phyloP scores from a whole-genome alignment of 2,888 invertebrate genomes.

The Sarcophaga variegata region DNA sequence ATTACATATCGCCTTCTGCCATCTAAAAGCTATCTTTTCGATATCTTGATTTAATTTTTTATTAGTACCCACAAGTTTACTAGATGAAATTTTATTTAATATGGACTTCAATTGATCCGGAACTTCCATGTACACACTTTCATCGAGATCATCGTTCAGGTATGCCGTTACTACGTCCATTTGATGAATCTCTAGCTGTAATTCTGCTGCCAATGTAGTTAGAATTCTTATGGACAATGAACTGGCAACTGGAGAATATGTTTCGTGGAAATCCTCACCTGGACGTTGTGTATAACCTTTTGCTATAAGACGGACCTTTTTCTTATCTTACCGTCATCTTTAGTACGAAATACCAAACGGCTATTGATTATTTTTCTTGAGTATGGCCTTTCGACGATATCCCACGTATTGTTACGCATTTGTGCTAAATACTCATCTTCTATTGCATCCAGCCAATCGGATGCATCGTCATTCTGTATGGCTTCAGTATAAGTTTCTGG shows the following conservation, averaged over 20 bases:
- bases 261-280: not conserved
- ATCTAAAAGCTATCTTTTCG: no score
- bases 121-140: not conserved
- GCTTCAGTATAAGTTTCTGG: slow-evolving; percentile 42
- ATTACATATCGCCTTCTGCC: no score
- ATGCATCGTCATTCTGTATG: slow-evolving; percentile 25
- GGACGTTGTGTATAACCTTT: slow-evolving; percentile 59
- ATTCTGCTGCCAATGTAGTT: slow-evolving; percentile 6
- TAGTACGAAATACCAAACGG: slow-evolving; percentile 59
- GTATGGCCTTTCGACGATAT: slow-evolving; percentile 61
- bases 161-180: not conserved
- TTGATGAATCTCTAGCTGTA: not conserved
- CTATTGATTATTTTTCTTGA: slow-evolving; percentile 60
- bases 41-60: no score
- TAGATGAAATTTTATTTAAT: not conserved
- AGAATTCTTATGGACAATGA: not conserved
- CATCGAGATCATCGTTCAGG: not conserved
- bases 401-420: slow-evolving; percentile 63
- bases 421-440: slow-evolving; percentile 41
- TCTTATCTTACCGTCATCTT: slow-evolving; percentile 34
- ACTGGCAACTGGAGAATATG: not conserved
- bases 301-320: slow-evolving; percentile 51
- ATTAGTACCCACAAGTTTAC: no score
- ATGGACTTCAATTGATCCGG: not conserved
- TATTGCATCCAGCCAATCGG: slow-evolving; percentile 54